Evolutionary conservation across 1,140 invertebrate species (phyloP).

Genomic region (Homarus americanus): DNA sequence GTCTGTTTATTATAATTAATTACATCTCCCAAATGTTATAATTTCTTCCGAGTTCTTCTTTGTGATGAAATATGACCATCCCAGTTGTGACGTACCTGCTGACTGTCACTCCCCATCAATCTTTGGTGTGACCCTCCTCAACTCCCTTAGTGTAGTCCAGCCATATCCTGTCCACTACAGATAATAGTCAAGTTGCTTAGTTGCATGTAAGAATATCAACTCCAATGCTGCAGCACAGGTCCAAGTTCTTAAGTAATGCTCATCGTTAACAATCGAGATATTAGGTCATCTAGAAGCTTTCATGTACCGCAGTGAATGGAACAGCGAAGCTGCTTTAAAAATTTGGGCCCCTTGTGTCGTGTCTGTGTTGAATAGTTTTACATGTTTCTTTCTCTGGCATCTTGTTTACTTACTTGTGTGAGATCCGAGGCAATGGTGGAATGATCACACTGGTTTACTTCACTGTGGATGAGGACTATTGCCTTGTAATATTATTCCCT

Average conservation of each 20-base stretch:
- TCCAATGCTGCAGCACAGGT: not conserved
- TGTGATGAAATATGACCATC: too few species aligned
- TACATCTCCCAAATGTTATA: not conserved
- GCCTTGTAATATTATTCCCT: not conserved
- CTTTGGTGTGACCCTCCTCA: not conserved
- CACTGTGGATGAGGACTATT: not conserved
- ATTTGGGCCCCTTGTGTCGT: not conserved
- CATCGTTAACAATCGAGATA: not conserved
- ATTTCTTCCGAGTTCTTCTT: too few species aligned
- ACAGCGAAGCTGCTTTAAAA: not conserved
- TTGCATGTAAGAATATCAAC: not conserved
- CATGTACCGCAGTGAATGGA: not conserved
- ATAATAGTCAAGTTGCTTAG: not conserved
- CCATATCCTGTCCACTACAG: not conserved
- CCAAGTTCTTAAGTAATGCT: not conserved
- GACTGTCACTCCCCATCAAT: not conserved
- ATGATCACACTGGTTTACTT: not conserved
- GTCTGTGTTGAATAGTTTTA: not conserved
- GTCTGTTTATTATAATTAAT: not conserved
- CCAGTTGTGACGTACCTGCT: not conserved
- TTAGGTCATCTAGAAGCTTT: not conserved
- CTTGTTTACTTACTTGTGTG: not conserved
- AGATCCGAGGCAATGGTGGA: not conserved
- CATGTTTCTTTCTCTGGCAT: not conserved
- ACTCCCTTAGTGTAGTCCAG: not conserved